A percentile compares a stretch with the other conserved stretches of the same genome.
These are phyloP conservation scores for Mesaphorura yosii DNA, from an alignment of 1,140 invertebrate species.

Conservation along the genomic window DNA sequence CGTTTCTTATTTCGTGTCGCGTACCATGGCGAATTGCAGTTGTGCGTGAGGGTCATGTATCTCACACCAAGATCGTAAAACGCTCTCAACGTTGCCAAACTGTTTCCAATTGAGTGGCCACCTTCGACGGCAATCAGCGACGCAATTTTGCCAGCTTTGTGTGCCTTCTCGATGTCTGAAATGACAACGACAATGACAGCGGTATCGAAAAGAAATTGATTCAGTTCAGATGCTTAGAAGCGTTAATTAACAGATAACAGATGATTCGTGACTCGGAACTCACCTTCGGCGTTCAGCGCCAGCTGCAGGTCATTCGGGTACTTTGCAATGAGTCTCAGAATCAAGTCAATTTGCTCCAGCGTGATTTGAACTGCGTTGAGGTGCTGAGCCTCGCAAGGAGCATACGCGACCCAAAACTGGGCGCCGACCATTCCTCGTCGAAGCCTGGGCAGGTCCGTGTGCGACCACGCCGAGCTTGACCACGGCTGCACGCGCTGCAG, in stretches of 20 bases:
- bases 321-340: slow-evolving; percentile 65
- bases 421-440: slow-evolving; percentile 28
- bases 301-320: slow-evolving; percentile 66
- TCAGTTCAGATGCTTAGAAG: too few species aligned
- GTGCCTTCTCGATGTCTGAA: slow-evolving; percentile 60
- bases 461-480: slow-evolving; percentile 64
- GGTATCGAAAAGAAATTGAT: too few species aligned
- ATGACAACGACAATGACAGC: too few species aligned
- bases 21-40: slow-evolving; percentile 74
- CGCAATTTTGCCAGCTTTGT: slow-evolving; percentile 55
- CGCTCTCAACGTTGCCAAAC: slow-evolving; percentile 63
- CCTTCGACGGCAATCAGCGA: slow-evolving; percentile 61
- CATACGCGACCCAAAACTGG: slow-evolving; percentile 82
- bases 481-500: slow-evolving; percentile 53
- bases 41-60: slow-evolving; percentile 74
- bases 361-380: slow-evolving; percentile 72
- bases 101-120: slow-evolving; percentile 57
- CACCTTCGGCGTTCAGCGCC: slow-evolving; percentile 62
- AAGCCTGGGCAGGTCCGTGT: slow-evolving; percentile 57
- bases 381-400: slow-evolving; percentile 68
- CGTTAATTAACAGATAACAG: too few species aligned
- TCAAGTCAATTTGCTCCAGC: slow-evolving; percentile 75
- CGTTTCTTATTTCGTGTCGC: neutral
- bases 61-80: slow-evolving; percentile 71
- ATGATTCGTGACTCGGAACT: too few species aligned